Evolutionary conservation across 2,888 invertebrate genomes (phyloP), one percentile per base, ranked within the genome.

Genomic region (Eledone cirrhosa): DNA sequence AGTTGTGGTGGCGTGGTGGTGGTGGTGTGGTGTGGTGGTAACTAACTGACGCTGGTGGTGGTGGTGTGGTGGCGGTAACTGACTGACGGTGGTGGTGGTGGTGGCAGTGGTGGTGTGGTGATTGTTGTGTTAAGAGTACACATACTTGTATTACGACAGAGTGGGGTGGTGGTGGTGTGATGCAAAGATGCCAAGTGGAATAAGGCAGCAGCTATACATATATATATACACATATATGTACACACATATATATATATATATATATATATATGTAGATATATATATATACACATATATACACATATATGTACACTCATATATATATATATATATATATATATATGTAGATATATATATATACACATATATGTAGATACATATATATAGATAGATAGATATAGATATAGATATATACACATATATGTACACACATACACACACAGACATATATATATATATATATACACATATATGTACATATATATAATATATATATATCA

Each of bases 171-270:
- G n/a, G n/a, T n/a, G n/a, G n/a, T n/a, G n/a, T n/a, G n/a, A n/a
- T n/a, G n/a, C n/a, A n/a, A n/a, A n/a, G n/a, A n/a, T n/a, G n/a
- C n/a, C n/a, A n/a, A n/a, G n/a, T n/a, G n/a, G n/a, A n/a, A n/a
- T n/a, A n/a, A 53, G 53, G n/a, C 53, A n/a, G n/a, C n/a, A 3
- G 2, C 19, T 53, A 53, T 53, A 53, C n/a, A 53, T 53, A 53
- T 53, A 53, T 53, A 53, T 53, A 53, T 53, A 53, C n/a, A 53
- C n/a, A 53, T 53, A 53, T 53, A 53, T 53, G n/a, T 53, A 53
- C n/a, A 53, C n/a, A 53, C n/a, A 53, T 53, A 53, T 53, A 53
- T 53, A 53, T 53, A 53, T 53, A 53, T 53, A 53, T 53, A 53
- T 53, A 53, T 53, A 53, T 53, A 53, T 53, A 53, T 53, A 53